Evolutionary conservation across 2,797 vertebrate genomes (phyloP), one percentile per base, ranked within the genome.

Genomic region (Pipistrellus kuhlii): DNA sequence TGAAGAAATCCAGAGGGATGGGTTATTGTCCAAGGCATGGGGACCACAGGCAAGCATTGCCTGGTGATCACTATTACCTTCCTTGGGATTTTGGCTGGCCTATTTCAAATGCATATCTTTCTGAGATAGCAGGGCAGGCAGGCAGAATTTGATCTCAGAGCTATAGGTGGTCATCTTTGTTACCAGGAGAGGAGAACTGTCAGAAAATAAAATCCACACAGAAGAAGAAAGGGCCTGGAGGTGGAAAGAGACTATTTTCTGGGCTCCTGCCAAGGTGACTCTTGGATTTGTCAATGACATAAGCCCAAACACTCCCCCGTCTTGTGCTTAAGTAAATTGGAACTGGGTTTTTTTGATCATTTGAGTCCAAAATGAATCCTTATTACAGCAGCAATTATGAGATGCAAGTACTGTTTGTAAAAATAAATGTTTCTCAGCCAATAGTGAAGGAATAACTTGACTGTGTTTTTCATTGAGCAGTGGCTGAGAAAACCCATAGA

Each of bases 401-500:
- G 57, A 30, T 62, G 68, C 83, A 88, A 93, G 48, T 81, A 53
- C 66, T 78, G n/a, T 88, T 92, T 94, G 18, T 68, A 53, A 83
- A 94, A 94, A 83, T 17, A 62, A 93, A 82, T 73, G 21, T 82
- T 77, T 88, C 75, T 87, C 21, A 89, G 38, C 46, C 62, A 81
- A n/a, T 62, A 75, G 20, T 59, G 53, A 85, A 81, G 71, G 48
- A 93, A 95, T 51, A 83, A 94, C 90, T 76, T 92, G 35, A 76
- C 76, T 69, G n/a, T 92, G 32, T 62, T 93, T 86, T 90, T 86
- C 44, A 46, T 57, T 95, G 71, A 59, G 57, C 20, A 48, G 64
- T 90, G 78, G 18, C 69, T 93, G 41, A 83, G 59, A 75, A 88
- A 93, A 64, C n/a, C n/a, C 20, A 71, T 51, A 59, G 41, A 81